Percentiles rank a stretch among this genome's conserved stretches.
Evolutionary conservation across 1,140 invertebrate genomes (phyloP).

Genomic region (Drosophila neocordata): DNA sequence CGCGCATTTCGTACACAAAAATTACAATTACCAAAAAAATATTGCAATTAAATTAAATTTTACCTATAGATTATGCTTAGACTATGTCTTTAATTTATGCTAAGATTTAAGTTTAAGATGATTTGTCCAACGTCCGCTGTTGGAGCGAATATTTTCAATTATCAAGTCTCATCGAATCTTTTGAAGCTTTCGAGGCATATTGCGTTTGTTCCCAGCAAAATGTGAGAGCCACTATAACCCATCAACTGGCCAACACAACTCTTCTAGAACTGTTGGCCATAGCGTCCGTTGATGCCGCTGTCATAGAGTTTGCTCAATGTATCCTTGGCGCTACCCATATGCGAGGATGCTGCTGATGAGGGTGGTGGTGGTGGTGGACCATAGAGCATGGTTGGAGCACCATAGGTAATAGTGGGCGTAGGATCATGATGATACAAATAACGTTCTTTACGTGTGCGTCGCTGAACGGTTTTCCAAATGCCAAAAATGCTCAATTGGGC

Average conservation of each 20-base stretch:
- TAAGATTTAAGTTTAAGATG: constrained; percentile 64
- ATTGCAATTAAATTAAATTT: constrained; percentile 5
- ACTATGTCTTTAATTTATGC: constrained; percentile 50
- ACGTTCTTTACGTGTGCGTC: constrained; percentile 89
- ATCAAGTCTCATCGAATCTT: constrained; percentile 79
- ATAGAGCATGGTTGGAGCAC: constrained; percentile 73
- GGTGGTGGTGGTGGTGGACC: constrained; percentile 58
- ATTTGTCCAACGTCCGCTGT: constrained; percentile 51
- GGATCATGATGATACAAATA: constrained; percentile 77
- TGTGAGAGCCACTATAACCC: constrained; percentile 44
- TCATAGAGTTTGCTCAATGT: constrained; percentile 94
- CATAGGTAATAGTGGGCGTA: constrained; percentile 67
- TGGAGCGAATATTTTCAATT: constrained; percentile 55
- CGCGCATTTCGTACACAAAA: constrained; percentile 57
- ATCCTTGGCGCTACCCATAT: constrained; percentile 85
- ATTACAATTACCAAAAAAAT: constrained; percentile 25
- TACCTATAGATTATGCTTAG: constrained; percentile 26
- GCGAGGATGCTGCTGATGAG: constrained; percentile 49
- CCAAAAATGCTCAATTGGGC: constrained; percentile 79
- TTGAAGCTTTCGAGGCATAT: constrained; percentile 81
- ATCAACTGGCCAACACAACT: constrained; percentile 1
- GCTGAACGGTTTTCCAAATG: constrained; percentile 85
- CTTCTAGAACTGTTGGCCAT: constrained; percentile 89
- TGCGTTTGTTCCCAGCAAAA: constrained; percentile 77
- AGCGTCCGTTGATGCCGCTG: constrained; percentile 87